Evolutionary conservation across 2,797 vertebrate species (phyloP).

Genomic region (Potorous gilbertii): DNA sequence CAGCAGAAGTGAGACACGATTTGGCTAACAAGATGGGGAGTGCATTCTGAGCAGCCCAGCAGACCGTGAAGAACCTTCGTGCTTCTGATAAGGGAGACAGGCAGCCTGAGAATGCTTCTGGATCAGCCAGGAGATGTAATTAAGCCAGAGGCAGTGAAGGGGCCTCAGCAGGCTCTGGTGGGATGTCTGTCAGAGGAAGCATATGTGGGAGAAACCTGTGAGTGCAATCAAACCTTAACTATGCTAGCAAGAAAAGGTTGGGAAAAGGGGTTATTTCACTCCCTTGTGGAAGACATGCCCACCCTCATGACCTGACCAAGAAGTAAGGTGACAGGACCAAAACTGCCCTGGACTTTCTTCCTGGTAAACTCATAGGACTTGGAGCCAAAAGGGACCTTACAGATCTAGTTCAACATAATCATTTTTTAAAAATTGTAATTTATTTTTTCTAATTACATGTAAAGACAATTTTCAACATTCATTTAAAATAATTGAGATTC

Average conservation of each 20-base stretch:
- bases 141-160: background rate
- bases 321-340: background rate
- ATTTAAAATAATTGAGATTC: background rate
- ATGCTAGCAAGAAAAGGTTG: background rate
- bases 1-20: slow-evolving; percentile 18
- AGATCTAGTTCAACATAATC: background rate
- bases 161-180: background rate
- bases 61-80: background rate
- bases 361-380: background rate
- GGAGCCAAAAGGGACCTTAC: background rate
- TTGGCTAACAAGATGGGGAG: slow-evolving; percentile 26
- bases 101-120: background rate
- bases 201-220: background rate
- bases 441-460: background rate
- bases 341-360: background rate
- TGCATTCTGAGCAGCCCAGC: slow-evolving; percentile 4
- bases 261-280: background rate
- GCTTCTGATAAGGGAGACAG: slow-evolving; percentile 9
- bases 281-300: background rate
- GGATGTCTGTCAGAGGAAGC: background rate
- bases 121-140: background rate
- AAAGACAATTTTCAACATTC: background rate
- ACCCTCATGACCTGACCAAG: background rate
- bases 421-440: background rate
- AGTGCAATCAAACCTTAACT: background rate